Evolutionary conservation across 2,888 invertebrate genomes (phyloP), one percentile per base, ranked within the genome.

Genomic region (Limenitis camilla): DNA sequence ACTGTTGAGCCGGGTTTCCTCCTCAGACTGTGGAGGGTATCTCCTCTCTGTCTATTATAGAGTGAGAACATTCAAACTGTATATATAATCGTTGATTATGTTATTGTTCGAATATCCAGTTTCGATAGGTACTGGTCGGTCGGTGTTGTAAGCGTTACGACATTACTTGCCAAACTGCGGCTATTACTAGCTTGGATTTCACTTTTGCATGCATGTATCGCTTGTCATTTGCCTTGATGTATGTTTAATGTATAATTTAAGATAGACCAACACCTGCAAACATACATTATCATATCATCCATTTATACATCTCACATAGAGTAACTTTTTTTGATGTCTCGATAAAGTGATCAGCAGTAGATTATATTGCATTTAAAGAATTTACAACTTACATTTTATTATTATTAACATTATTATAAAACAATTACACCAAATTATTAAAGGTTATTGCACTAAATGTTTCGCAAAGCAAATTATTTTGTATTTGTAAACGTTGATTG

Each of bases 121-220:
- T 41, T 47, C 32, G 28, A 47, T 47, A 44, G 44, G 33, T 39
- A 32, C 39, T 28, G 11, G 41, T 28, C 10, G 28, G 32, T 8
- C 30, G 11, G 39, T 52, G 47, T 47, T 11, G 52, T 28, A 52
- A 52, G 29, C 38, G 29, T 47, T 47, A 38, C 47, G 52, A 33
- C 44, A 38, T 30, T 9, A 33, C 32, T 43, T 44, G 44, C 50
- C 50, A 46, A 42, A 47, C 47, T 27, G 32, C 40, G 30, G 46
- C 31, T 46, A 46, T 42, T 42, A 32, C 40, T 10, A 39, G 39
- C 31, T 31, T 48, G 33, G 52, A 47, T 52, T 52, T 52, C 52
- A 52, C 52, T 52, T 52, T 47, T 38, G 38, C 36, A 32, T 38
- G 30, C n/a, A 19, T 27, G 9, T 44, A 33, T 39, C 44, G 40